Base-by-base conservation (phyloP, 2,797 vertebrate species). In the Xenopus petersii region DNA sequence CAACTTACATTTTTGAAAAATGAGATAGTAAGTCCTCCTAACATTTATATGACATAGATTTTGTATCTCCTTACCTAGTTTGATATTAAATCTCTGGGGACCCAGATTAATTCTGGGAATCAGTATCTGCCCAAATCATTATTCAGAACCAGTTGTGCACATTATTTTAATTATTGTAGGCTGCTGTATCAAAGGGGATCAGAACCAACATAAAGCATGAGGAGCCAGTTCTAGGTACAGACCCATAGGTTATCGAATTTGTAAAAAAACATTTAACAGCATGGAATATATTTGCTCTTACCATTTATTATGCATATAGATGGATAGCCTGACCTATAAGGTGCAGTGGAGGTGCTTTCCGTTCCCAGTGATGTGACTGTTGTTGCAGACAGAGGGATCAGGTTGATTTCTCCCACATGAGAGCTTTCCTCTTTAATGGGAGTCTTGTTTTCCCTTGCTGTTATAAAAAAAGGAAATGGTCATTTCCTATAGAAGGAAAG, bases 381-480 rank as follows among this genome's bases (percentile, higher is more conserved):
- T 42, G 36, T 42, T 42, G 36, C 4, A 6, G 36, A 42, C 46
- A 46, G 62, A 10, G 36, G 36, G 4, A 36, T 64, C 12, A 12
- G 49, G 30, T n/a, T 49, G 26, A 2, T 15, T 26, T 47, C 70
- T 56, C 64, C 70, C 65, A 72, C 74, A 24, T 56, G 12, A 3
- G 54, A 55, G 11, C 46, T n/a, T 30, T 67, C 71, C 33, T 72
- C 70, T 21, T 12, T 66, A 46, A 21, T 9, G 4, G 69, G 21
- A 1, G 47, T 10, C 46, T 49, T 71, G 30, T 46, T 51, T 48
- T 63, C 69, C 12, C 11, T 26, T 16, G 17, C 75, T 77, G 30
- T 1, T 4, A 61, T 11, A 54, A 46, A 10, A 71, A 72, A 42
- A 71, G 75, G 70, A 77, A 67, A 62, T 12, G 0, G 63, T 72